Conservation (phyloP, 2,113 vertebrate genomes). For the Nycticryphes semicollaris region DNA sequence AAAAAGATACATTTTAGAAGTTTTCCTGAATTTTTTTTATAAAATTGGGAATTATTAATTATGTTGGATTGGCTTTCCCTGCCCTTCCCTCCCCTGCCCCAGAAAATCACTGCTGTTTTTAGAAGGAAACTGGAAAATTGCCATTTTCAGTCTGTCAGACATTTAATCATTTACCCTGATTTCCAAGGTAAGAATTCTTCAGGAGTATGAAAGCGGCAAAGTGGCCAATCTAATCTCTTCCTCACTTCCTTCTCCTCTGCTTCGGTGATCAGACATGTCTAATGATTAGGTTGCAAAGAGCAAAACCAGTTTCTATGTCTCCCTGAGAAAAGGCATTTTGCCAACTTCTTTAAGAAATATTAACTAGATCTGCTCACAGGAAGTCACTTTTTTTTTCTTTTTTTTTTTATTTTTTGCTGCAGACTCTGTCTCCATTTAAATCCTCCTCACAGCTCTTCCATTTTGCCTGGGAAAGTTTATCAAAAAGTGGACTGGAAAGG, state of each 20-base stretch:
- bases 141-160: not conserved
- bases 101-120: not conserved
- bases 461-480: slow-evolving; percentile 31
- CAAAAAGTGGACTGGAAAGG: not conserved
- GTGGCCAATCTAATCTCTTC: slow-evolving; percentile 31
- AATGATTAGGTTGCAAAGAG: not conserved
- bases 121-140: not conserved
- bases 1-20: not conserved
- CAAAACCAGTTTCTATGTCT: not conserved
- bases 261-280: not conserved
- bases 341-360: not conserved
- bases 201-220: slow-evolving; percentile 2
- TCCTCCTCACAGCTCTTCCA: slow-evolving; percentile 16
- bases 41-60: not conserved
- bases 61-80: not conserved
- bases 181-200: not conserved
- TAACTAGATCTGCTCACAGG: not conserved
- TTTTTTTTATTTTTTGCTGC: not conserved
- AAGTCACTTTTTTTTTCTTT: not conserved
- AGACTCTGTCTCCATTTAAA: not conserved
- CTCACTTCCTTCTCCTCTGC: slow-evolving; percentile 58
- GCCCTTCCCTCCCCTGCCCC: not conserved
- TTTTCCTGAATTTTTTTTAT: not conserved
- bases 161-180: not conserved
- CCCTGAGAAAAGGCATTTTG: slow-evolving; percentile 18